Base-by-base conservation (phyloP, 2,797 vertebrate genomes). In the Anguilla marmorata region DNA sequence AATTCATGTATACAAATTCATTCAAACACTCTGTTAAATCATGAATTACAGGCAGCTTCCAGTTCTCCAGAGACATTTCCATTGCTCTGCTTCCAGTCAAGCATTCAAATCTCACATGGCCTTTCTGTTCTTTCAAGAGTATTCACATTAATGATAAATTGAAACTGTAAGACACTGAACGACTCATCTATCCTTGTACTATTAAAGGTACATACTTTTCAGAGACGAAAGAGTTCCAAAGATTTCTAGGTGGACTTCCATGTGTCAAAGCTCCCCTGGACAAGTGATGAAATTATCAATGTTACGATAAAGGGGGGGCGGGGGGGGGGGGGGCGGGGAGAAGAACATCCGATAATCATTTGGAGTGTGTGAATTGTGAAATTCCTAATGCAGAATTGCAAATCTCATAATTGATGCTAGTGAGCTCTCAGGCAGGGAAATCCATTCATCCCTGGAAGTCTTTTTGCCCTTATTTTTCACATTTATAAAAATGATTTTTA, bases 81-180 rank as follows among this genome's bases (percentile, higher is more conserved):
- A n/a, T 48, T 24, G 41, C 21, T 48, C 76, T 24, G 19, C 48
- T 58, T 19, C 2, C 27, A 85, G 56, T 85, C 16, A 37, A 85
- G 12, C 56, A 85, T 37, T 41, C 41, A 60, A 85, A 85, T 45
- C 85, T 85, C 56, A 85, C 27, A 85, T 60, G 37, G 84, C 48
- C 85, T 41, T 80, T 24, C 45, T 48, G 21, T 6, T 41, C 74
- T 2, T 30, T 79, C 5, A 16, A 41, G 8, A 80, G 45, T 21
- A 79, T 74, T 33, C 37, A 41, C 1, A 30, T 14, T 37, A 4
- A 33, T 11, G 2, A 16, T 76, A 76, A 37, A 66, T n/a, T n/a
- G 21, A 66, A 24, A 66, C 21, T 63, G 60, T 24, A 63, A 63
- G 60, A 63, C 60, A 37, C 37, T 37, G 37, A 37, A 37, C 1